Percentiles rank a stretch among this genome's conserved stretches.
Conservation (phyloP, 92 coral and sea anemone genomes). For the Anthopleura xanthogrammica region DNA sequence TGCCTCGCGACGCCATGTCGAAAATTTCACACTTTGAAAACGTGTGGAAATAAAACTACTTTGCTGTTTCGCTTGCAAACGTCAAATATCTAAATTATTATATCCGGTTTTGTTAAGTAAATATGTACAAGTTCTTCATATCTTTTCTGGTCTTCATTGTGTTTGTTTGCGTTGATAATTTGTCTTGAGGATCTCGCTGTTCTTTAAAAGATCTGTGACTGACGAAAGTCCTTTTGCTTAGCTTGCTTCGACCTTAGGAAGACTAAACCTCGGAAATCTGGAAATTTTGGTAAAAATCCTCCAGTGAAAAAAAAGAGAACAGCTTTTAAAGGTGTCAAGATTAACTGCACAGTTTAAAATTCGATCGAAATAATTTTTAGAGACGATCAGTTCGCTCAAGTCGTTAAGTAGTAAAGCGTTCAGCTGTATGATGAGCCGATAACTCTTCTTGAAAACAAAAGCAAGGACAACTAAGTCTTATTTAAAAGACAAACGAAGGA, state of each 20-base stretch:
- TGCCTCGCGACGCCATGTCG: slow-evolving; percentile 39
- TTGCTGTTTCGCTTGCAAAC: neutral
- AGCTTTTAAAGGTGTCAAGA: neutral
- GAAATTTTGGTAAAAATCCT: neutral
- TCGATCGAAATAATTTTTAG: neutral
- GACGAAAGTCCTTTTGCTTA: too few species aligned
- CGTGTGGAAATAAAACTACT: neutral
- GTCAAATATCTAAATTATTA: neutral
- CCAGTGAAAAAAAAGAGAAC: neutral
- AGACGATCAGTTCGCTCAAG: neutral
- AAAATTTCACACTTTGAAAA: neutral
- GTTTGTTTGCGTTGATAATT: slow-evolving; percentile 6
- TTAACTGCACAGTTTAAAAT: neutral
- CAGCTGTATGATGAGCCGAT: neutral
- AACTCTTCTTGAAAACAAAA: neutral
- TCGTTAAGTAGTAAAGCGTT: neutral
- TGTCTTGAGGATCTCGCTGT: neutral
- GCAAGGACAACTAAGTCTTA: neutral
- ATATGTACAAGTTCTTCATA: slow-evolving; percentile 6
- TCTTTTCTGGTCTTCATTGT: neutral
- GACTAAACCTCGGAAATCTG: neutral
- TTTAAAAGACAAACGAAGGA: neutral
- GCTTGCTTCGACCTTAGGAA: too few species aligned
- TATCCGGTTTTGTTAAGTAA: slow-evolving; percentile 16
- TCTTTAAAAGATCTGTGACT: neutral